These are phyloP conservation scores for Trogon surrucura DNA, from an alignment of 2,113 vertebrate genomes.

Conservation along the genomic window DNA sequence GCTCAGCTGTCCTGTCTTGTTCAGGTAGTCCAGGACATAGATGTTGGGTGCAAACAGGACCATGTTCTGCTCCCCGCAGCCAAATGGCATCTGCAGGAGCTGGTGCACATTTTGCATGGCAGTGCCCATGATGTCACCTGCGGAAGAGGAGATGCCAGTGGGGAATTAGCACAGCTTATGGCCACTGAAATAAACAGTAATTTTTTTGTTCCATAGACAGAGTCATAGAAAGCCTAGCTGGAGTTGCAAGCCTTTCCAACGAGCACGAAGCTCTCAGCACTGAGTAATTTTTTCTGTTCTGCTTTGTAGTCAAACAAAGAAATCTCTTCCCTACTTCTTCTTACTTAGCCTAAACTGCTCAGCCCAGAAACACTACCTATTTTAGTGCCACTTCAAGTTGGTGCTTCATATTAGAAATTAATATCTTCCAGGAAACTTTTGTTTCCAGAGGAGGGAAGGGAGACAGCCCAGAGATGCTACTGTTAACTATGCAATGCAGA, in stretches of 20 bases:
- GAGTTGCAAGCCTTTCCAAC: not conserved
- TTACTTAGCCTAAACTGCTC: not conserved
- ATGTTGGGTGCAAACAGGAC: constrained; percentile 87
- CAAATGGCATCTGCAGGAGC: constrained; percentile 86
- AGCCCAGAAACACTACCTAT: not conserved
- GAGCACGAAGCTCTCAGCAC: not conserved
- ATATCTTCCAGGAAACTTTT: not conserved
- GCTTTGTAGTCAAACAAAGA: not conserved
- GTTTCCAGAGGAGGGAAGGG: not conserved
- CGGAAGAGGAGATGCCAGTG: not conserved
- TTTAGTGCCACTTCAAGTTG: not conserved
- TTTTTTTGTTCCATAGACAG: not conserved
- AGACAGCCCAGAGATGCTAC: not conserved
- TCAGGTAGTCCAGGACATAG: constrained; percentile 86
- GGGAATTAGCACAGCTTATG: not conserved
- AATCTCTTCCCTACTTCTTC: not conserved
- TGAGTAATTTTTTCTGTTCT: not conserved
- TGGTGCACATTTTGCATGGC: constrained; percentile 82
- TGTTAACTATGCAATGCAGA: not conserved
- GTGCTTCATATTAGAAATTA: not conserved
- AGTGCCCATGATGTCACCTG: constrained; percentile 87
- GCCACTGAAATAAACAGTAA: not conserved
- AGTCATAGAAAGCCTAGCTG: not conserved
- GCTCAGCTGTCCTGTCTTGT: constrained; percentile 82
- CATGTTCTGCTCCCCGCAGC: constrained; percentile 93